Conservation (phyloP, 1,140 invertebrate species). For the Leptopilina boulardi region DNA sequence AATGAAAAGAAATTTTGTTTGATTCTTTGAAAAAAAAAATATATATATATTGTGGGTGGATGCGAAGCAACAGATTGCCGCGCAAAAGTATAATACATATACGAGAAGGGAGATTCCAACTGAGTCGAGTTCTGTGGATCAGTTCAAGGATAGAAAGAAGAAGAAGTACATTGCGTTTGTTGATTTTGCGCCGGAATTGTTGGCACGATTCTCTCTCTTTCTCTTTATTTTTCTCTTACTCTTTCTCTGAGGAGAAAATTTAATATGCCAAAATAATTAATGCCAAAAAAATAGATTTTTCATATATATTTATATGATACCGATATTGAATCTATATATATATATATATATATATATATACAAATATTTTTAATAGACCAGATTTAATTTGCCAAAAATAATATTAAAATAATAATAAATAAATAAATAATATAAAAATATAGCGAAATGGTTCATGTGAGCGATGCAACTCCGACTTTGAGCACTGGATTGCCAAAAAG, state of each 20-base stretch:
- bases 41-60: slow-evolving; percentile 6
- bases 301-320: too few species aligned
- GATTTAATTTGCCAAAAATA: too few species aligned
- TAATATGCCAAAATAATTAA: background rate
- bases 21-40: slow-evolving; percentile 20
- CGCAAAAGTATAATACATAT: slow-evolving; percentile 2
- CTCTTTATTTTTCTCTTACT: too few species aligned
- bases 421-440: background rate
- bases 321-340: background rate
- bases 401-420: too few species aligned
- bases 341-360: too few species aligned
- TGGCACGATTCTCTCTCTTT: background rate
- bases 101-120: slow-evolving; percentile 28
- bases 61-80: slow-evolving; percentile 58
- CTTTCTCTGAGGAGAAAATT: background rate
- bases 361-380: too few species aligned
- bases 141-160: slow-evolving; percentile 25
- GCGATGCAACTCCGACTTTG: slow-evolving; percentile 76
- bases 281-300: background rate
- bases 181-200: slow-evolving; percentile 16
- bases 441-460: slow-evolving; percentile 75
- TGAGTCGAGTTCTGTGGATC: slow-evolving; percentile 12
- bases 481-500: slow-evolving; percentile 86
- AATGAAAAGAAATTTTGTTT: background rate
- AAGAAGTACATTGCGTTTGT: slow-evolving; percentile 16